Percentiles rank a stretch among this genome's conserved stretches.
Conservation (phyloP, 2,888 invertebrate species). For the Crocallis elinguaria region DNA sequence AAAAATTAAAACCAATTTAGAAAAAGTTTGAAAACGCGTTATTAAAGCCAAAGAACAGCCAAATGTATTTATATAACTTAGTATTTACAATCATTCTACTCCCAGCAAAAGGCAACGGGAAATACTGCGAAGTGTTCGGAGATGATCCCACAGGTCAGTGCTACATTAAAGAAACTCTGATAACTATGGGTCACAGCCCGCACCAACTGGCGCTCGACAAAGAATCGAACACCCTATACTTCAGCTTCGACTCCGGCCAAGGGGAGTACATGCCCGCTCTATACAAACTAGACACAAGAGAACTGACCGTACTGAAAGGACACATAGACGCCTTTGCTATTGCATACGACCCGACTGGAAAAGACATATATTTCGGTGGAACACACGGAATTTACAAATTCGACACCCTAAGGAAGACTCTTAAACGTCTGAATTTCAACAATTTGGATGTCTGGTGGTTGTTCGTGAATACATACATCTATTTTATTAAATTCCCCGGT, state of each 20-base stretch:
- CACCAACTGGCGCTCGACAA: slow-evolving; percentile 69
- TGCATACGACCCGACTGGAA: slow-evolving; percentile 47
- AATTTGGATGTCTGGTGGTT: slow-evolving; percentile 76
- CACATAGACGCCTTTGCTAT: slow-evolving; percentile 74
- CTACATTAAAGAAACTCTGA: slow-evolving; percentile 61
- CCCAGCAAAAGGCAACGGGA: slow-evolving; percentile 34
- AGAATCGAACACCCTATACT: slow-evolving; percentile 61
- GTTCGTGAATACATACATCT: slow-evolving; percentile 56
- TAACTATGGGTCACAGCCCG: slow-evolving; percentile 62
- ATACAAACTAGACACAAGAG: slow-evolving; percentile 57
- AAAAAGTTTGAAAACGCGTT: no score
- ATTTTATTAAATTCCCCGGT: slow-evolving; percentile 70
- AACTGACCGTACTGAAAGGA: slow-evolving; percentile 64
- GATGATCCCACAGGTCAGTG: slow-evolving; percentile 56
- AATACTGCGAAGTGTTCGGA: slow-evolving; percentile 55
- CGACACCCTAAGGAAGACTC: slow-evolving; percentile 44
- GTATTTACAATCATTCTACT: slow-evolving; percentile 27
- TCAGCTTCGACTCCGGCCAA: slow-evolving; percentile 70
- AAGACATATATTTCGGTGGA: slow-evolving; percentile 70
- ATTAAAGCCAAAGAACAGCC: no score
- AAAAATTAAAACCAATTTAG: no score
- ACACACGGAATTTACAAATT: slow-evolving; percentile 72
- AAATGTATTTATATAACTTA: slow-evolving; percentile 17
- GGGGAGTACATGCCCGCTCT: slow-evolving; percentile 68
- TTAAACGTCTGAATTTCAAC: slow-evolving; percentile 54